Evolutionary conservation across 2,113 vertebrate species (phyloP).

Genomic region (Erythrocercus mccallii): DNA sequence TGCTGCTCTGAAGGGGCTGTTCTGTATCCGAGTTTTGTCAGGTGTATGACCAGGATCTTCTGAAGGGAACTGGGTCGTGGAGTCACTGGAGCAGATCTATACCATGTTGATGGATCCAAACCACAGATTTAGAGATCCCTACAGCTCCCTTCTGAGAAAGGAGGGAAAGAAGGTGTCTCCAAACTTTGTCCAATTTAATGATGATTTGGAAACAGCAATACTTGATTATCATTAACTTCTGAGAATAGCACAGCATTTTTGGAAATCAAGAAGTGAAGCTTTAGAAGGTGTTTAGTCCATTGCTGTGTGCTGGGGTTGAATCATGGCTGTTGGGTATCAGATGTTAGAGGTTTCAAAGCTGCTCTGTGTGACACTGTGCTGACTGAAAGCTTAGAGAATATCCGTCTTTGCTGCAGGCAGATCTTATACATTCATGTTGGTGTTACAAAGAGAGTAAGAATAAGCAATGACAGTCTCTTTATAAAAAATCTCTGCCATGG

Average conservation of each 20-base stretch:
- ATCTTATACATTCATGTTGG: not conserved
- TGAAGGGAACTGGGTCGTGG: not conserved
- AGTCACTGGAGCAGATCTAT: not conserved
- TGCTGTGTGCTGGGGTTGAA: accelerated
- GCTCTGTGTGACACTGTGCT: not conserved
- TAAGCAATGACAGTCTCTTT: not conserved
- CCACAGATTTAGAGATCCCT: not conserved
- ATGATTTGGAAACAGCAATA: not conserved
- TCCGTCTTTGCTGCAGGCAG: not conserved
- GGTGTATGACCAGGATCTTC: not conserved
- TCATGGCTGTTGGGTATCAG: accelerated
- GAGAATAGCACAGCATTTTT: not conserved
- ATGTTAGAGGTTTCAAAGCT: not conserved
- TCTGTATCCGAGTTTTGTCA: accelerated
- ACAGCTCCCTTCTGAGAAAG: not conserved
- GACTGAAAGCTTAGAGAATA: not conserved
- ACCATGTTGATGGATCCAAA: not conserved
- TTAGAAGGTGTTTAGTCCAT: not conserved
- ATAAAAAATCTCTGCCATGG: not conserved
- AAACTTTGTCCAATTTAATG: not conserved
- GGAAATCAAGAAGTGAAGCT: not conserved
- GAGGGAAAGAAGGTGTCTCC: not conserved
- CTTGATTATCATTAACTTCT: not conserved
- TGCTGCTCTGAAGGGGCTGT: accelerated
- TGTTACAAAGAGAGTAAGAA: not conserved